These are phyloP conservation scores for Lampropteryx suffumata DNA, from an alignment of 2,888 invertebrate species.

Conservation along the genomic window DNA sequence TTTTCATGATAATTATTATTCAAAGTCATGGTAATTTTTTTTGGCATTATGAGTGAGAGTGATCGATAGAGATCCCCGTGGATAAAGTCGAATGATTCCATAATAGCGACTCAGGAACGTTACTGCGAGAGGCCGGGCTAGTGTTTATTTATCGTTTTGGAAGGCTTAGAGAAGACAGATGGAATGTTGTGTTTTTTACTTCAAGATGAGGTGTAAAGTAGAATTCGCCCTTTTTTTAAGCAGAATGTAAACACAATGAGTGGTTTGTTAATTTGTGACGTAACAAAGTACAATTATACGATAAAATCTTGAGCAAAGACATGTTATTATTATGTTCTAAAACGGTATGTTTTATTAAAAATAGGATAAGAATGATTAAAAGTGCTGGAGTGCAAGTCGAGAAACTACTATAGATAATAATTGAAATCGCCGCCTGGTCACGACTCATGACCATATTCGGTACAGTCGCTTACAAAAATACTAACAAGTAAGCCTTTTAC, in stretches of 20 bases:
- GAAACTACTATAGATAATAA: constrained; percentile 78
- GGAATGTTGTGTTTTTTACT: constrained; percentile 77
- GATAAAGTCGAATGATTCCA: constrained; percentile 42
- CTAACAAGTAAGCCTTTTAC: background rate
- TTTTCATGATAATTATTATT: no score
- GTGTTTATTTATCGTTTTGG: constrained; percentile 82
- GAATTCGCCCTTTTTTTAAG: constrained; percentile 64
- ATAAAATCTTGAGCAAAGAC: background rate
- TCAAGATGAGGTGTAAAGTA: constrained; percentile 69
- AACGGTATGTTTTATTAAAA: constrained; percentile 57
- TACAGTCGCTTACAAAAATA: constrained; percentile 54
- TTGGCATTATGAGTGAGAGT: no score
- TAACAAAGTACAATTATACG: constrained; percentile 20
- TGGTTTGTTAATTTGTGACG: constrained; percentile 49
- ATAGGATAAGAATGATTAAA: constrained; percentile 70
- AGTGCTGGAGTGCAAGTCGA: constrained; percentile 61
- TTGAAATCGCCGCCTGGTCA: constrained; percentile 80
- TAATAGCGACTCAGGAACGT: constrained; percentile 52
- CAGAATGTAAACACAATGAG: constrained; percentile 57
- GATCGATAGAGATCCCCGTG: constrained; percentile 2
- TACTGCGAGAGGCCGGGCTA: constrained; percentile 67
- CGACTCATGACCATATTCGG: constrained; percentile 74
- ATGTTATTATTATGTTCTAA: constrained; percentile 36
- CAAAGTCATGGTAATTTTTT: no score
- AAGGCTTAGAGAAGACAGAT: constrained; percentile 78